Conservation (phyloP, 37 sponge, comb jelly and placozoan genomes). For the Mnemiopsis leidyi region DNA sequence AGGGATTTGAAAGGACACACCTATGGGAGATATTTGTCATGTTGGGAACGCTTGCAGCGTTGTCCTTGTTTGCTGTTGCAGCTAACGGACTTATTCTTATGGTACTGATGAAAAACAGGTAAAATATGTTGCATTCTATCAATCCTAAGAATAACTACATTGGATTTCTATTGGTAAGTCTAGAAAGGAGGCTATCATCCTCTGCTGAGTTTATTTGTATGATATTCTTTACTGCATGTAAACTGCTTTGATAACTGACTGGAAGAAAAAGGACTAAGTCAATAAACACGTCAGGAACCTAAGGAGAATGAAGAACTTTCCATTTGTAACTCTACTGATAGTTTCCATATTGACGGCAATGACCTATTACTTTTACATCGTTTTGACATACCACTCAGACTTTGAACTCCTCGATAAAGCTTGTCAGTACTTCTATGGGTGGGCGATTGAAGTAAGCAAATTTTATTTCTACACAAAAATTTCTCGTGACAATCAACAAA, state of each 20-base stretch:
- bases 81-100: conserved; percentile 7
- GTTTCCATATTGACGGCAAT: neutral
- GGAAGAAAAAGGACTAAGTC: neutral
- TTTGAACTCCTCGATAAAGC: neutral
- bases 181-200: too few species aligned
- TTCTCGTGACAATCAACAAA: too few species aligned
- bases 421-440: conserved; percentile 2
- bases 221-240: too few species aligned
- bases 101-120: neutral
- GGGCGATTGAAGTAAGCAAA: neutral
- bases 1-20: conserved; percentile 20
- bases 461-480: too few species aligned
- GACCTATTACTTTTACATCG: neutral
- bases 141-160: too few species aligned
- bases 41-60: conserved; percentile 7
- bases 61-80: neutral
- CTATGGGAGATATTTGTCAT: neutral
- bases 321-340: neutral
- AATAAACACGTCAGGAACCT: neutral
- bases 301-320: conserved; percentile 20
- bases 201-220: too few species aligned
- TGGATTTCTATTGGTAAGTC: too few species aligned
- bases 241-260: neutral
- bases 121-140: too few species aligned
- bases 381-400: neutral